Evolutionary conservation across 2,113 vertebrate genomes (phyloP), one percentile per base, ranked within the genome.

Genomic region (Scalopus aquaticus): DNA sequence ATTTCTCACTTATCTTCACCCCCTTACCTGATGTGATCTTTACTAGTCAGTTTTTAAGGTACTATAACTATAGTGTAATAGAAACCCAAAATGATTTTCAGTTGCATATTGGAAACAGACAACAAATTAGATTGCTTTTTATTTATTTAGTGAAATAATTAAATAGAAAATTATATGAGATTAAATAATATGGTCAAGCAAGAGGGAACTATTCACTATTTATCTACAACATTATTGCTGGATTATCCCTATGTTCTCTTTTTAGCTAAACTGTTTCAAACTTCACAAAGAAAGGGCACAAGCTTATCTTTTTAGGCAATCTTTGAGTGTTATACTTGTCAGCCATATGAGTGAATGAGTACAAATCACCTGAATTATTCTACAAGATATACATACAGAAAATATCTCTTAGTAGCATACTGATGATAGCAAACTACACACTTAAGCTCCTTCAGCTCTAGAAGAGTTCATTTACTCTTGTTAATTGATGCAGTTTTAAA

Each of bases 401-500:
- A 90, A 72, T 37, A 67, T 15, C 46, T 87, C 42, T 73, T 77
- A 30, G 62, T 80, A 93, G 62, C 7, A 37, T 17, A 24, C 5
- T 54, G n/a, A 96, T 91, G 64, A 70, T 90, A 73, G 39, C 30
- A 77, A 74, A 88, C 69, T 84, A n/a, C 1, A 64, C 42, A 46
- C 30, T 62, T 37, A 62, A 64, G 11, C 44, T 84, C 32, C 54
- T 88, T 90, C 60, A 39, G 44, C 44, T 77, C 54, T 77, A 91
- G 26, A 91, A 83, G 46, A 93, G 17, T 39, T 83, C 44, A 56
- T 90, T 95, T 88, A 77, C 60, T 80, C 5, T 94, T 86, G 13
- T 64, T 96, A 97, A 95, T 54, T 83, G 65, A 77, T 39, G 10
- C 5, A 44, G 60, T 97, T 95, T 89, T 91, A 30, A 13, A 96